Evolutionary conservation across 1,140 invertebrate genomes (phyloP), one percentile per base, ranked within the genome.

Genomic region (Copidosoma floridanum): DNA sequence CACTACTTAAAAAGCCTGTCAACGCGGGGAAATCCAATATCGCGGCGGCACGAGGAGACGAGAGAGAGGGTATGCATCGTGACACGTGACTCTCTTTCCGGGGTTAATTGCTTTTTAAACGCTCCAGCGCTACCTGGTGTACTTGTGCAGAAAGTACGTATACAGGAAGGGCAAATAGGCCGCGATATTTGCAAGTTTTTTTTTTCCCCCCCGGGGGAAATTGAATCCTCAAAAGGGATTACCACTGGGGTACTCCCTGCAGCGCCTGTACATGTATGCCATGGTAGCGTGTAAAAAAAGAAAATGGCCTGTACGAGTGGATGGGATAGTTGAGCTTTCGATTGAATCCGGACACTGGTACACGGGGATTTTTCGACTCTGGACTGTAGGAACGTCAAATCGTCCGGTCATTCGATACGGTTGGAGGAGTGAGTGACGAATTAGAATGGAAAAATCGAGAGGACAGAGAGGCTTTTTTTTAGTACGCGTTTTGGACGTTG

Each of bases 341-440:
- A 51, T 51, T 38, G 51, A 37, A 53, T 21, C 21, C 37, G 37
- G 23, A 53, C 37, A 53, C 26, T 53, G 35, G 51, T 53, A 41
- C 23, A 53, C 35, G 32, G n/a, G n/a, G n/a, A 35, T 41, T 53
- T 53, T 47, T 53, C 37, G 1, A 16, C 27, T 8, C 29, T 32
- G 29, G 29, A 32, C 37, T n/a, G 6, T 14, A 2, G 16, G 20
- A 12, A 12, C 29, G 10, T 37, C 12, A 41, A 35, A 23, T 26
- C 27, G 35, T 35, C 6, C 51, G 37, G 20, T 16, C 38, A n/a
- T 16, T n/a, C 38, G n/a, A 41, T 16, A 41, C n/a, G 16, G 24
- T 14, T n/a, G 24, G 20, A n/a, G n/a, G 44, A 27, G 44, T n/a
- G 44, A 26, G 23, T 21, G 23, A 51, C 35, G n/a, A 24, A 53